Base-by-base conservation (phyloP, 2,797 vertebrate species). In the Melanotaenia pygmaea region DNA sequence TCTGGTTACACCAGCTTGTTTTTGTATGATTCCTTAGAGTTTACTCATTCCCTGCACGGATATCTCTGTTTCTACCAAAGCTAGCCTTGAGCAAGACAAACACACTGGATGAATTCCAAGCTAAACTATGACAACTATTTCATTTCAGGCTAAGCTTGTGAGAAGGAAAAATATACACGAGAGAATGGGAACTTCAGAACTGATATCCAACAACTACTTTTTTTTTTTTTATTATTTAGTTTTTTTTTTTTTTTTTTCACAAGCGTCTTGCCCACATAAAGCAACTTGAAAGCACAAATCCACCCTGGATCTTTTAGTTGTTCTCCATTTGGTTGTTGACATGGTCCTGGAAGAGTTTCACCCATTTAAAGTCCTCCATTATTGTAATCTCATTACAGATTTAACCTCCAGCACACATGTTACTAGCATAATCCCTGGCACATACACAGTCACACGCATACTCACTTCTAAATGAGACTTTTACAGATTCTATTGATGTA, bases 321-420 rank as follows among this genome's bases (percentile, higher is more conserved):
- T 77, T 80, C 40, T 72, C 45, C 67, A 24, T 83, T 79, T 81
- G 73, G 63, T 74, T 79, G 77, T 75, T 86, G 81, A 90, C 80
- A 82, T 56, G 40, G 65, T 82, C 70, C 57, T 74, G 0, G 30
- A 78, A 64, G 61, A 73, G 81, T 88, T 86, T 86, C 75, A 77
- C 75, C 69, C 60, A 70, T 85, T 81, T 84, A 85, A 86, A 90
- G 74, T 76, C 74, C 83, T 82, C 84, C 79, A 82, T 63, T 51
- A 64, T 30, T 32, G 28, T 93, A 93, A 93, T 93, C 93, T 89
- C 71, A 94, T 93, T 93, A 93, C 43, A 82, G 90, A 80, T 89
- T 93, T 90, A 92, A 93, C 86, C 89, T 90, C 69, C 71, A 80
- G 79, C 79, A 83, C 85, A 88, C 85, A 88, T 89, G 88, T 79